These are phyloP conservation scores for Lysandra coridon DNA, from an alignment of 2,888 invertebrate genomes.

Conservation along the genomic window DNA sequence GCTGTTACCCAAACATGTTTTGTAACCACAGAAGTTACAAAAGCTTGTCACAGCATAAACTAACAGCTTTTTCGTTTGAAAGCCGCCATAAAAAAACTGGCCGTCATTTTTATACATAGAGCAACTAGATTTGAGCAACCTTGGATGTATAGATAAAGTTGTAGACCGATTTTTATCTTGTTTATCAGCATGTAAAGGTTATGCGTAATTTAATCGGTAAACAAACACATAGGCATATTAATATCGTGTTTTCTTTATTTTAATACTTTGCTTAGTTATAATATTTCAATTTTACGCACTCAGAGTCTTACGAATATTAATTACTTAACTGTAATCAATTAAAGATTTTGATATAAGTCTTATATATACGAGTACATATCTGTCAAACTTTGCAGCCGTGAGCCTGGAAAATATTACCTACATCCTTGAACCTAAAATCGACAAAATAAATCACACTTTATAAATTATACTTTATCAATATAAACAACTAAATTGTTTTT, in stretches of 20 bases:
- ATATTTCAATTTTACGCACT: no score
- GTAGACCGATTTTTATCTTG: slow-evolving; percentile 17
- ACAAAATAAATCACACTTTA: no score
- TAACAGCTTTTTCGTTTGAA: not conserved
- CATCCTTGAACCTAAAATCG: no score
- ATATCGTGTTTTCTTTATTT: not conserved
- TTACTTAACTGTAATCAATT: no score
- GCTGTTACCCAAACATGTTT: not conserved
- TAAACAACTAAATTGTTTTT: not conserved
- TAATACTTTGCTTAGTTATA: not conserved
- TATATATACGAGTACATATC: no score
- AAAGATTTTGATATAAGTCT: no score
- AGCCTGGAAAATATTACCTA: no score
- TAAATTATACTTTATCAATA: not conserved
- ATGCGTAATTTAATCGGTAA: not conserved
- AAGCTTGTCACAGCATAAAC: not conserved
- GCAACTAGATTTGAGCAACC: not conserved
- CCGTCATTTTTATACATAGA: slow-evolving; percentile 5
- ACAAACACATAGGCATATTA: not conserved
- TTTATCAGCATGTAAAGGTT: not conserved
- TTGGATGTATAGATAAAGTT: not conserved
- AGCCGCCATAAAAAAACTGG: not conserved
- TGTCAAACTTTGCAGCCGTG: no score
- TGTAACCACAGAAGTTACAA: not conserved
- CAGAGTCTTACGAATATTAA: no score